Evolutionary conservation across 1,140 invertebrate species (phyloP).

Genomic region (Drosophila tani): DNA sequence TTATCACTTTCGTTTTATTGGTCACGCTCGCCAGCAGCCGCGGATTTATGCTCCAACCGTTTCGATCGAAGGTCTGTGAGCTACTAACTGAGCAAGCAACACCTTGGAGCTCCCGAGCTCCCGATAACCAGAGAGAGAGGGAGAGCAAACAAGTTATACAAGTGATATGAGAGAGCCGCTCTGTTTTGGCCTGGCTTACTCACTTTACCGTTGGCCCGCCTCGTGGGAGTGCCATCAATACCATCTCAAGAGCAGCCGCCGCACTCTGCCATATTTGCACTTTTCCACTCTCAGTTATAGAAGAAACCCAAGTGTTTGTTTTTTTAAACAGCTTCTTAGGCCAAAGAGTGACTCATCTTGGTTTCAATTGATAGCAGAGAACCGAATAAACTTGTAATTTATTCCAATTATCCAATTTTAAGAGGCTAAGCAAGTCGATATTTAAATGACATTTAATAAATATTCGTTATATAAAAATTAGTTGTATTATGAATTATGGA

Average conservation of each 20-base stretch:
- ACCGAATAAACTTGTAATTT: background rate
- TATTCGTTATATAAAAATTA: too few relatives aligned
- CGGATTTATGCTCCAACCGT: conserved; percentile 3
- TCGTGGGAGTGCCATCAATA: conserved; percentile 32
- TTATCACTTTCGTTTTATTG: conserved; percentile 39
- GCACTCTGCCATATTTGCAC: conserved; percentile 15
- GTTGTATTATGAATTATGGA: too few relatives aligned
- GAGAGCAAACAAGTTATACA: conserved; percentile 7
- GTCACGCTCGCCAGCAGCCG: background rate
- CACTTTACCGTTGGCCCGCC: conserved; percentile 31
- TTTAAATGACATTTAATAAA: too few relatives aligned
- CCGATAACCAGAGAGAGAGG: background rate
- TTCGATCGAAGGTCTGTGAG: conserved; percentile 17
- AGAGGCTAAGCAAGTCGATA: background rate
- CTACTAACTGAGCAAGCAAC: conserved; percentile 22
- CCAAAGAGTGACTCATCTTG: conserved; percentile 18
- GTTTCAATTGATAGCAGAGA: background rate
- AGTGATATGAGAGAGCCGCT: conserved; percentile 14
- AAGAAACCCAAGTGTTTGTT: conserved; percentile 26
- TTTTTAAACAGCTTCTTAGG: conserved; percentile 7
- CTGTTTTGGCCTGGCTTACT: conserved; percentile 36
- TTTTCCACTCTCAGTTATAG: conserved; percentile 3
- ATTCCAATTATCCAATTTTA: too few relatives aligned
- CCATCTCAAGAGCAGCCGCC: conserved; percentile 7
- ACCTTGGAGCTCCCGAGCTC: conserved; percentile 1